phyloP scores from a whole-genome alignment of 2,113 vertebrate genomes.

The Nicator chloris region DNA sequence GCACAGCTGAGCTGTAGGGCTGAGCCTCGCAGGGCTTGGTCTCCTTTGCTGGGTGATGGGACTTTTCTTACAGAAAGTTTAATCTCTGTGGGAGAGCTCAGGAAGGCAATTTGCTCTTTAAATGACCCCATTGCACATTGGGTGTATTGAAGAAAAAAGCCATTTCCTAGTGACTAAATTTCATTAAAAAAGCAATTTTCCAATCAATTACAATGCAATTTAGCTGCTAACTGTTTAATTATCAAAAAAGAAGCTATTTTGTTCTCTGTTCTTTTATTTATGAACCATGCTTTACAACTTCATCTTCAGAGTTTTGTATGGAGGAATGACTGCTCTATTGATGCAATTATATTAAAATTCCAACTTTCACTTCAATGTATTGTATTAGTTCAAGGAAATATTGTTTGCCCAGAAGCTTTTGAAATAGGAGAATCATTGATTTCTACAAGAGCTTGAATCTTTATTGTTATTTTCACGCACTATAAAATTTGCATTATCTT shows the following conservation, averaged over 20 bases:
- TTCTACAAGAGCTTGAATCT: constrained; percentile 2
- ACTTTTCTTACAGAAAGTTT: background rate
- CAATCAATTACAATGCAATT: constrained; percentile 78
- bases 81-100: background rate
- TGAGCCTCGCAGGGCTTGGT: background rate
- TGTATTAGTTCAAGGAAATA: background rate
- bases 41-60: background rate
- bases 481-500: constrained; percentile 49
- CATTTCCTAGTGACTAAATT: constrained; percentile 73
- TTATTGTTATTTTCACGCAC: constrained; percentile 38
- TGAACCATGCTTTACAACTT: constrained; percentile 1
- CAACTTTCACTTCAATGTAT: constrained; percentile 27
- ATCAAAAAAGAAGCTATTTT: constrained; percentile 60
- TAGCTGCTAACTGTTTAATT: constrained; percentile 77
- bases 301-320: background rate
- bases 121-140: constrained; percentile 57
- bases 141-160: constrained; percentile 48
- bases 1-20: background rate
- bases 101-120: constrained; percentile 57
- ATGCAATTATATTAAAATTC: constrained; percentile 5
- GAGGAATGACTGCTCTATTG: background rate
- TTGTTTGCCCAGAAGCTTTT: background rate
- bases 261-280: constrained; percentile 48
- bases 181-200: constrained; percentile 81
- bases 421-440: constrained; percentile 27